Percentiles rank a stretch among this genome's conserved stretches.
Evolutionary conservation across 2,797 vertebrate genomes (phyloP).

Genomic region (Astyanax mexicanus): DNA sequence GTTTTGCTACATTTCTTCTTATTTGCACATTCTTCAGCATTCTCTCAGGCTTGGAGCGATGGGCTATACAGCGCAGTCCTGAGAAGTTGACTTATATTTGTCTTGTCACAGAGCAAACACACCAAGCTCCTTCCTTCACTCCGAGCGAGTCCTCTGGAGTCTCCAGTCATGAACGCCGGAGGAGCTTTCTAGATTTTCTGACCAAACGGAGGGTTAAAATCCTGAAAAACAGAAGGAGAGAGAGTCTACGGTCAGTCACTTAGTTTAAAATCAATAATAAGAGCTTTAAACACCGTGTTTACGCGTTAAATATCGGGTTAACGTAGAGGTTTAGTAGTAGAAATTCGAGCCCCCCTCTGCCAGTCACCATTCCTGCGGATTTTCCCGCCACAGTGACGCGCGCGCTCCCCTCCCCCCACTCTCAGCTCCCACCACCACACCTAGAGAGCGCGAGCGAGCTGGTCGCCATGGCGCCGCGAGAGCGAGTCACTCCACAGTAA

Average conservation of each 20-base stretch:
- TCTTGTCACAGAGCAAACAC: not conserved
- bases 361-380: constrained; percentile 65
- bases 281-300: no score
- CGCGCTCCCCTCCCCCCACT: constrained; percentile 54
- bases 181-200: constrained; percentile 7
- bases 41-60: not conserved
- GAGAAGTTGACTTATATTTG: not conserved
- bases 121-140: not conserved
- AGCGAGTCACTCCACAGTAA: not conserved
- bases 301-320: no score
- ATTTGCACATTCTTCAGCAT: not conserved
- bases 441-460: no score
- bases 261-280: not conserved
- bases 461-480: constrained; percentile 27
- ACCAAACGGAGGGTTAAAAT: constrained; percentile 35
- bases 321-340: no score
- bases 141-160: not conserved
- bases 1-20: constrained; percentile 3
- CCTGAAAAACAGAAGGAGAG: constrained; percentile 36
- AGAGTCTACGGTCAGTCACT: constrained; percentile 10
- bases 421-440: constrained; percentile 15
- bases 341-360: constrained; percentile 57
- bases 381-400: constrained; percentile 84
- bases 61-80: not conserved
- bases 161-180: constrained; percentile 5